phyloP scores from a whole-genome alignment of 2,888 invertebrate genomes.

The Drosophila tripunctata region DNA sequence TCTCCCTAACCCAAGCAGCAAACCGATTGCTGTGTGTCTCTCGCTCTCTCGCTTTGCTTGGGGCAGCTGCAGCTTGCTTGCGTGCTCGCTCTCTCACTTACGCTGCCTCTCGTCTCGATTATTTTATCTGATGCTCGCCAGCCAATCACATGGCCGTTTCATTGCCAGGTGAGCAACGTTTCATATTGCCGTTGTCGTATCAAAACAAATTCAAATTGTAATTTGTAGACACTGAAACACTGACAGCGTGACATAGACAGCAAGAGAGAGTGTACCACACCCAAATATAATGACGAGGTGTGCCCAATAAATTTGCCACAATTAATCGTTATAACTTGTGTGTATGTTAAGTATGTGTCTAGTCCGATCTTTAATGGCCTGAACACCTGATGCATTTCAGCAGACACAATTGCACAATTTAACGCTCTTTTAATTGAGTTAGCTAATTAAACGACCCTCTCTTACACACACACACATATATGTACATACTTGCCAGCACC shows the following conservation, averaged over 20 bases:
- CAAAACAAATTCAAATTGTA: constrained; percentile 47
- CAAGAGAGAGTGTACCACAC: constrained; percentile 51
- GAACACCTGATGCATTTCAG: constrained; percentile 61
- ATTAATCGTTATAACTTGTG: background rate
- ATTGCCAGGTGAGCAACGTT: constrained; percentile 74
- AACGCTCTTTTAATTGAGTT: constrained; percentile 77
- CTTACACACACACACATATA: background rate
- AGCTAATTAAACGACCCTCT: constrained; percentile 67
- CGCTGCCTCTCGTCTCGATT: constrained; percentile 54
- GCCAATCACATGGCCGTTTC: constrained; percentile 72
- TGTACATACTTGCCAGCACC: background rate
- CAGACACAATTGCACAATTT: constrained; percentile 58
- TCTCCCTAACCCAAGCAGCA: constrained; percentile 3
- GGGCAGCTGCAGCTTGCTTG: background rate
- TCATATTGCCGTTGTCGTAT: constrained; percentile 59
- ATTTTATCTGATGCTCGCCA: constrained; percentile 68
- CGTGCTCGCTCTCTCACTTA: constrained; percentile 1
- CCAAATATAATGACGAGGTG: constrained; percentile 56
- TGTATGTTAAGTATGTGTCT: background rate
- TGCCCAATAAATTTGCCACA: constrained; percentile 20
- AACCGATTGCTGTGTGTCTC: constrained; percentile 16
- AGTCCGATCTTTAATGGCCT: constrained; percentile 50
- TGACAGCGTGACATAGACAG: constrained; percentile 13
- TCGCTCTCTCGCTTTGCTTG: constrained; percentile 10
- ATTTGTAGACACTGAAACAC: constrained; percentile 30